Evolutionary conservation across 2,113 vertebrate species (phyloP), one percentile per base, ranked within the genome.

Genomic region (Upupa epops): DNA sequence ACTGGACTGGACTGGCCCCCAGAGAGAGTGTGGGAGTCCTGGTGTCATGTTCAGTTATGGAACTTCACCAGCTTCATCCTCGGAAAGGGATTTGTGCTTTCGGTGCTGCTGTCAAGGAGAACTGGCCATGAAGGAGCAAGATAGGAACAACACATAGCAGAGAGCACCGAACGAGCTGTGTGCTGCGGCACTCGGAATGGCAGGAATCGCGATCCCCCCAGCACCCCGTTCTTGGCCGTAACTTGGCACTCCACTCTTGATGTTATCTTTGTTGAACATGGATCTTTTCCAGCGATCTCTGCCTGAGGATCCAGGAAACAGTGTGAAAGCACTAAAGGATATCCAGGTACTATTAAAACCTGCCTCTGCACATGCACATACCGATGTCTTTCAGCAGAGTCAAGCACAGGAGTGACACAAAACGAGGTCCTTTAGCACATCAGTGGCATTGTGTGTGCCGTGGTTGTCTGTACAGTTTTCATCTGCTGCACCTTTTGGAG

Each of bases 31-130:
- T 95, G 93, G 95, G 95, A 89, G 94, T 95, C 77, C 70, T 42
- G 91, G 87, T 76, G 89, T 92, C 17, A 31, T 88, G 81, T 93
- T 83, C 89, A 17, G 26, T 65, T 18, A 9, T 92, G 94, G 94
- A 91, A 40, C 46, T 14, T 65, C 46, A 89, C 83, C 91, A 89
- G 89, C 40, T 70, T 85, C 78, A 3, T 79, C 86, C 74, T 82
- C 7, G 0, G 85, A 84, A 86, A 83, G 83, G 58, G 74, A 82
- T 84, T 54, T 28, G 58, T 11, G 81, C 75, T 85, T 34, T 88
- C 54, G 7, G 74, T 49, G 11, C 40, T 11, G 34, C 51, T 74
- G 34, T 8, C 2, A 1, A 68, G 73, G 59, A 75, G 69, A n/a
- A 1, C 34, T 0, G 6, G 70, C 89, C 84, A 71, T 64, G 88